Percentiles rank a stretch among this genome's conserved stretches.
Evolutionary conservation across 2,797 vertebrate genomes (phyloP).

Genomic region (Malurus leucopterus): DNA sequence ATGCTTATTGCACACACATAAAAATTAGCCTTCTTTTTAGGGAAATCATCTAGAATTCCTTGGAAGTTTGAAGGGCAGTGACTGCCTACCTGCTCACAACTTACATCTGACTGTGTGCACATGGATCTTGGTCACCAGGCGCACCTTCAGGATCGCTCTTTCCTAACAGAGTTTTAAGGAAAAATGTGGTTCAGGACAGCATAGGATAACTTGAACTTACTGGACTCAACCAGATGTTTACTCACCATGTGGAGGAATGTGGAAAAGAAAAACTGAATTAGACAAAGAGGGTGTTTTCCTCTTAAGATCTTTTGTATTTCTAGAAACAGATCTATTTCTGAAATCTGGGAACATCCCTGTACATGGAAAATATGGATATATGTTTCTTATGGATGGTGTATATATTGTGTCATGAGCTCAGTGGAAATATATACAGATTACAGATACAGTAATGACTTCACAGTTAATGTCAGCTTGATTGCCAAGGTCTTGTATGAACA

Average conservation of each 20-base stretch:
- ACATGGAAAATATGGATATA: not conserved
- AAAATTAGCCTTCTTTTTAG: not conserved
- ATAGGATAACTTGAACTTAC: not conserved
- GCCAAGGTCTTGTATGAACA: not conserved
- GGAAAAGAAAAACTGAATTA: not conserved
- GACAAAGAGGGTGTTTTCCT: not conserved
- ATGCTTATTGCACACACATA: not conserved
- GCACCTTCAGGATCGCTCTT: not conserved
- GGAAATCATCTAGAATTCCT: not conserved
- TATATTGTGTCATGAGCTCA: not conserved
- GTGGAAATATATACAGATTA: not conserved
- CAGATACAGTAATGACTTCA: not conserved
- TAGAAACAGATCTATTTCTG: not conserved
- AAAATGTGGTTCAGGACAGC: not conserved
- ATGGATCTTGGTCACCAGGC: not conserved
- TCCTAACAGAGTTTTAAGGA: not conserved
- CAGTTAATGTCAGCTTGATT: not conserved
- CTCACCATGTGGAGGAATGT: not conserved
- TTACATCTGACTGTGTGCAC: not conserved
- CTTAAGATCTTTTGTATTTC: not conserved
- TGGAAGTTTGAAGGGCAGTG: not conserved
- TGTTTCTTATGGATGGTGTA: not conserved
- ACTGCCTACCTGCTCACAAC: not conserved
- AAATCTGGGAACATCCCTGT: not conserved
- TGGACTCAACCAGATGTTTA: not conserved